phyloP scores from a whole-genome alignment of 53 echinoderm and acorn worm species.

The Antedon mediterranea region DNA sequence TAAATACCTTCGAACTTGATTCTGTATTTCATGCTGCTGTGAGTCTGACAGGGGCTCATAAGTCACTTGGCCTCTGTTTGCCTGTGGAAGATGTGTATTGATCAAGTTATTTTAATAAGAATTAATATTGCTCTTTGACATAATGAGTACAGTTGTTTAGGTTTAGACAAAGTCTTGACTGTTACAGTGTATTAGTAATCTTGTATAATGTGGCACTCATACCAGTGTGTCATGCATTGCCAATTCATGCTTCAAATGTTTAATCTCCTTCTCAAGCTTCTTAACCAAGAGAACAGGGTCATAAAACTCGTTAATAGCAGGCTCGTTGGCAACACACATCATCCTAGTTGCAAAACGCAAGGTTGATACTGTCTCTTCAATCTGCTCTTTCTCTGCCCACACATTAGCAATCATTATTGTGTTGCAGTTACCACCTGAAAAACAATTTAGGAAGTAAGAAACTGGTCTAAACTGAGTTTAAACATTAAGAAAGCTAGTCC shows the following conservation, averaged over 20 bases:
- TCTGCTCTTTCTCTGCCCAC: constrained; percentile 80
- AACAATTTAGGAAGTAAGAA: background rate
- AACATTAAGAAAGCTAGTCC: too few species aligned
- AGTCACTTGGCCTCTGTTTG: constrained; percentile 81
- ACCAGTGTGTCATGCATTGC: constrained; percentile 97
- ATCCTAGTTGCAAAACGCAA: constrained; percentile 91
- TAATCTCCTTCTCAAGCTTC: constrained; percentile 89
- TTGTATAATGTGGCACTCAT: constrained; percentile 2
- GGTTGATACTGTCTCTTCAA: constrained; percentile 92
- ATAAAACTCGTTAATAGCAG: constrained; percentile 87
- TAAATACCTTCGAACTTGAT: constrained; percentile 74
- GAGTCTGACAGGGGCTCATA: constrained; percentile 88
- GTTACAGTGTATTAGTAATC: background rate
- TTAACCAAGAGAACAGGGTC: constrained; percentile 83
- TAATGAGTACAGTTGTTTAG: too few species aligned
- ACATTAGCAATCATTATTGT: constrained; percentile 91
- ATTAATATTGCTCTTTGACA: too few species aligned
- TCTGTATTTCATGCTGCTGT: constrained; percentile 59
- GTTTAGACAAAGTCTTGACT: too few species aligned
- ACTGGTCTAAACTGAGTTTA: too few species aligned
- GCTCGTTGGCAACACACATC: constrained; percentile 69
- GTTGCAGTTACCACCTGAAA: constrained; percentile 83
- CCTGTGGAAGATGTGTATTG: too few species aligned
- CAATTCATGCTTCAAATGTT: constrained; percentile 84
- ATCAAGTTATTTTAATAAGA: too few species aligned